These are phyloP conservation scores for Melolontha melolontha DNA, from an alignment of 2,888 invertebrate species.

Conservation along the genomic window DNA sequence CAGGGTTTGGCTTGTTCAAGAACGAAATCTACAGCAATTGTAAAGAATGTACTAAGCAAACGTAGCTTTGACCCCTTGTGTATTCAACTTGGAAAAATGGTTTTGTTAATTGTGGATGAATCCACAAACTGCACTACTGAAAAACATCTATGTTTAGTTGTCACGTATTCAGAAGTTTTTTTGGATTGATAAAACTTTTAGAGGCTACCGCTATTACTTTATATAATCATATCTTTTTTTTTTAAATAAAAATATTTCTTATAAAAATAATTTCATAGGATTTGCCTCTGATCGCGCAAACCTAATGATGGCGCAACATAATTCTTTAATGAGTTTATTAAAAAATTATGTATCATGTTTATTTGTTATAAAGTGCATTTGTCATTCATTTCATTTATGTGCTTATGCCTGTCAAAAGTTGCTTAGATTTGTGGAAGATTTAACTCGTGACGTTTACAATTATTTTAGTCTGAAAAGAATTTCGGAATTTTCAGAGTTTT, in stretches of 20 bases:
- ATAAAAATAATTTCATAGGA: slow-evolving; percentile 24
- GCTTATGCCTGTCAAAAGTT: slow-evolving; percentile 15
- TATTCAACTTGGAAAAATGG: no score
- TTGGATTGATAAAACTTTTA: neutral
- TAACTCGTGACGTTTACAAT: slow-evolving; percentile 1
- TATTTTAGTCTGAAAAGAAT: slow-evolving; percentile 1
- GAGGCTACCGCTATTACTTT: slow-evolving; percentile 13
- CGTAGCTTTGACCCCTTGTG: no score
- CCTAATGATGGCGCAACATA: slow-evolving; percentile 16
- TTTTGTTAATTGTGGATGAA: no score
- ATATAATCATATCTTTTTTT: slow-evolving; percentile 19
- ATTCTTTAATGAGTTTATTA: slow-evolving; percentile 18
- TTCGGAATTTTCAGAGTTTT: neutral
- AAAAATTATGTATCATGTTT: slow-evolving; percentile 16
- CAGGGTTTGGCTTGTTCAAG: no score
- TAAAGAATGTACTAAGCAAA: no score
- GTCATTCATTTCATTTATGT: slow-evolving; percentile 25
- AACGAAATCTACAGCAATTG: no score
- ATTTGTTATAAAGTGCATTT: slow-evolving; percentile 23
- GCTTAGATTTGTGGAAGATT: slow-evolving; percentile 8
- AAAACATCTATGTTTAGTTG: no score
- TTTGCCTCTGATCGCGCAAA: slow-evolving; percentile 31
- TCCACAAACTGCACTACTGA: no score
- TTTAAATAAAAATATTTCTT: slow-evolving; percentile 1
- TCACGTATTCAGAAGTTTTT: no score